Evolutionary conservation across 2,797 vertebrate species (phyloP), one percentile per base, ranked within the genome.

Genomic region (Pogoniulus pusillus): DNA sequence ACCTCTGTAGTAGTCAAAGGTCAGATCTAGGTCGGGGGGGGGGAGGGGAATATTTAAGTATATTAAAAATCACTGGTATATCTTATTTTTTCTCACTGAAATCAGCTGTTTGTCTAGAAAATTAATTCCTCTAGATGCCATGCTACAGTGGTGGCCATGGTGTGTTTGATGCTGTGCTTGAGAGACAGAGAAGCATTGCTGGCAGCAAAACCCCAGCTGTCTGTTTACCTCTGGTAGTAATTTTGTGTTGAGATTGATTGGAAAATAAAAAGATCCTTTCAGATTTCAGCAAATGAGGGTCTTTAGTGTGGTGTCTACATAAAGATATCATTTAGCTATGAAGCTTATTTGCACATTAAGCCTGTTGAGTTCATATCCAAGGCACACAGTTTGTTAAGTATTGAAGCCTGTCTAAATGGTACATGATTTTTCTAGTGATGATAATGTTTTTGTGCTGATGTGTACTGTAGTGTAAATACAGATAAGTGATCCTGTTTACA

Each of bases 341-440:
- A 24, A 74, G 49, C 22, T 83, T 9, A 15, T 85, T 74, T 66
- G 41, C 32, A 35, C 10, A 8, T 79, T 53, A 79, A 80, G 16
- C 24, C 30, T 49, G 7, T 4, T 66, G 80, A 58, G 22, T 83
- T 91, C 77, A 39, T 47, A 58, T 29, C 15, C 35, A 66, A 87
- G 57, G 9, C 16, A 45, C 9, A 14, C 47, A 57, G 53, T 55
- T 39, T 57, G 17, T 41, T 77, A 10, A 0, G 0, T 87, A 39
- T 51, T 71, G 69, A 83, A 73, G 24, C 8, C 58, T 55, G 12
- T 47, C 57, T 85, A 57, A 85, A 77, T 8, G 22, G 35, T 32
- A 39, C 1, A 1, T 7, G 5, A 34, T 79, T 68, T 79, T 91
- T 91, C 24, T 49, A 64, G 60, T 70, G 72, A 54, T 9, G 15